Evolutionary conservation across 2,797 vertebrate species (phyloP), one percentile per base, ranked within the genome.

Genomic region (Ammospiza maritima): DNA sequence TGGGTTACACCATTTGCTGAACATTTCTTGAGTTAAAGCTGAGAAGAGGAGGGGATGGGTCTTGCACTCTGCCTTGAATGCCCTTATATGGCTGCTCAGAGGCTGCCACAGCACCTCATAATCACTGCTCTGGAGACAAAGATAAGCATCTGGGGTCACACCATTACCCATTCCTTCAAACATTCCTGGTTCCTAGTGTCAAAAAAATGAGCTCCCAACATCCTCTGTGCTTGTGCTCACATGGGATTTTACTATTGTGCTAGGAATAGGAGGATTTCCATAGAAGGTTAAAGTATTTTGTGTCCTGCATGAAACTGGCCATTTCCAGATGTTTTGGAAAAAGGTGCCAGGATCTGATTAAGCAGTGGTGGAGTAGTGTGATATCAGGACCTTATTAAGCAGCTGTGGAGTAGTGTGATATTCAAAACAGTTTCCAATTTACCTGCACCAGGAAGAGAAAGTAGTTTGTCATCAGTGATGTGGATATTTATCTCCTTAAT

Each of bases 191-290:
- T 80, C 73, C 84, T 50, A 57, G 23, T 15, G 48, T 88, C 76
- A 90, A 64, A 73, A 91, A 73, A 95, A 92, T 32, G 51, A 85
- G 36, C 19, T 95, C 58, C 50, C 25, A 2, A 62, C 34, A 34
- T 56, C 13, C 44, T 30, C 48, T 66, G 44, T 62, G 60, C 48
- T 94, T n/a, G 9, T 45, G 58, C 21, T 94, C 78, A 44, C 85
- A 84, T 50, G 85, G 56, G 56, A 91, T 92, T 95, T 92, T 74
- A 57, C 81, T 56, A 76, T 81, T 88, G 73, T 81, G 38, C 38
- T 88, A 73, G 29, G 36, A 92, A 57, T 30, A 93, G 66, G 54
- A 93, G 38, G 32, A 91, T 86, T 94, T 88, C 89, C 85, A 78
- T 79, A 94, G 82, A 91, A 94, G 85, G 94, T 62, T 85, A 78